phyloP scores from a whole-genome alignment of 2,113 vertebrate genomes.

The Piliocolobus tephrosceles region DNA sequence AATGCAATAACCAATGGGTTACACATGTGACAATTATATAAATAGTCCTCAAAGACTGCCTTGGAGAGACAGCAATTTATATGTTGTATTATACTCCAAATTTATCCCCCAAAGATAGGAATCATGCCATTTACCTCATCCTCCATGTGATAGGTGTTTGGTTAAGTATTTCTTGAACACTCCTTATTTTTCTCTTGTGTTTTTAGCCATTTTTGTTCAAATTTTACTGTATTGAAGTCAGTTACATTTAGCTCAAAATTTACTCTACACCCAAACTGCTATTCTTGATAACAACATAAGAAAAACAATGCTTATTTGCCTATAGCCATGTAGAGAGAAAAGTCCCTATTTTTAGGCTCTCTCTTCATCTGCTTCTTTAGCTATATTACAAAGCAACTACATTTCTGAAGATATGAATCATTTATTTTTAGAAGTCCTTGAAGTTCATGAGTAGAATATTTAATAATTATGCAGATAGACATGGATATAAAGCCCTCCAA shows the following conservation, averaged over 20 bases:
- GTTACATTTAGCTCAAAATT: background rate
- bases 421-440: background rate
- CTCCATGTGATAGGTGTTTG: background rate
- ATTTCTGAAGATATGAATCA: conserved; percentile 1
- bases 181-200: background rate
- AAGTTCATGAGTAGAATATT: background rate
- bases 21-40: background rate
- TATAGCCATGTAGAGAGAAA: background rate
- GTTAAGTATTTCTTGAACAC: background rate
- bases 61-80: background rate
- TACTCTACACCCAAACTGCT: background rate
- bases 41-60: background rate
- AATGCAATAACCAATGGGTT: background rate
- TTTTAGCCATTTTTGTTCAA: background rate
- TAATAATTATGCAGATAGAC: conserved; percentile 66
- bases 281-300: background rate
- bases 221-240: background rate
- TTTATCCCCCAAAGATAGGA: background rate
- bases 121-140: background rate
- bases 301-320: background rate
- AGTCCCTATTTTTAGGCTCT: background rate
- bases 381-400: background rate
- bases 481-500: conserved; percentile 70
- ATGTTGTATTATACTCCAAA: background rate
- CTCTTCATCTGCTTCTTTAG: background rate